Percentiles rank a stretch among this genome's conserved stretches.
Evolutionary conservation across 2,113 vertebrate genomes (phyloP).

Genomic region (Brachyhypopomus occidentalis): DNA sequence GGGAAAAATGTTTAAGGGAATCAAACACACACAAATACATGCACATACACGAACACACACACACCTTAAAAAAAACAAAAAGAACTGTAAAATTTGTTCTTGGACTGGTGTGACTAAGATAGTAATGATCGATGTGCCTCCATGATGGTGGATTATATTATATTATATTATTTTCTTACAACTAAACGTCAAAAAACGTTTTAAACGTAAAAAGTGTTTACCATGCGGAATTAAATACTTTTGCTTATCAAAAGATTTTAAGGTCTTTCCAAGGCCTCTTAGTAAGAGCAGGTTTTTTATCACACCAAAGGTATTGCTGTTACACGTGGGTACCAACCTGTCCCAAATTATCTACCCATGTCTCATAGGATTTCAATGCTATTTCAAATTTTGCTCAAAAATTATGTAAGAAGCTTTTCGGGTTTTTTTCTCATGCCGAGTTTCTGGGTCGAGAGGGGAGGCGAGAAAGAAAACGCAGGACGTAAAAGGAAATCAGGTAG

Average conservation of each 20-base stretch:
- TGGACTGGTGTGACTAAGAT: background rate
- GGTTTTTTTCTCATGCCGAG: conserved; percentile 1
- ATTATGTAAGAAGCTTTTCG: conserved; percentile 42
- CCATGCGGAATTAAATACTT: no score
- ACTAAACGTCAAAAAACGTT: background rate
- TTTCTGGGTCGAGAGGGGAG: conserved; percentile 46
- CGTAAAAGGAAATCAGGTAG: conserved; percentile 49
- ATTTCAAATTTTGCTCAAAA: conserved; percentile 28
- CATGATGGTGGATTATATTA: background rate
- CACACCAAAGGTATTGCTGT: no score
- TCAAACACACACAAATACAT: background rate
- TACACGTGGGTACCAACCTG: background rate
- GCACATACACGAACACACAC: no score
- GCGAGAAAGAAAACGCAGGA: conserved; percentile 39
- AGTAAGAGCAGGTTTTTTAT: no score
- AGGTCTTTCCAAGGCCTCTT: no score
- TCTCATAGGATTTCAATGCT: conserved; percentile 5
- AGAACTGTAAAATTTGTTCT: background rate
- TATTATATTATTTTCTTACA: background rate
- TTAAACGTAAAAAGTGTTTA: no score
- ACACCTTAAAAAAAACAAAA: background rate
- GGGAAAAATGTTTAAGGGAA: background rate
- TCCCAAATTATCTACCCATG: background rate
- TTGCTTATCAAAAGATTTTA: no score
- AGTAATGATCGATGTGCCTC: background rate